These are phyloP conservation scores for Neoaliturus tenellus DNA, from an alignment of 2,888 invertebrate species.

Conservation along the genomic window DNA sequence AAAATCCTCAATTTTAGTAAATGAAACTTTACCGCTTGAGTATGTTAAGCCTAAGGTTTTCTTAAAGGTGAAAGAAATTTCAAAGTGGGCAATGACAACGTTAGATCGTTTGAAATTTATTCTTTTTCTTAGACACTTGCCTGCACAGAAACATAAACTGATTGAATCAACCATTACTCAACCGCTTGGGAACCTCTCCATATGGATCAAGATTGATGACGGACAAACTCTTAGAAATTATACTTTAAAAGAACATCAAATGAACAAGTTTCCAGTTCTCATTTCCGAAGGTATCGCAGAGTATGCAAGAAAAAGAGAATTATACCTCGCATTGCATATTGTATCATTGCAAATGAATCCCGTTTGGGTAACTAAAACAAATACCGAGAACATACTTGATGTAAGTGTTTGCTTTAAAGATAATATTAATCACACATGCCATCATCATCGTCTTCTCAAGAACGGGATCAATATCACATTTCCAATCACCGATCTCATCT, in stretches of 20 bases:
- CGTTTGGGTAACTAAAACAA: not conserved
- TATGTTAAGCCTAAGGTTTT: not conserved
- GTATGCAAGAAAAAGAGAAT: not conserved
- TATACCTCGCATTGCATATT: not conserved
- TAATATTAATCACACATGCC: not conserved
- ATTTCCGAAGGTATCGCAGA: not conserved
- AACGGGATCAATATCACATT: not conserved
- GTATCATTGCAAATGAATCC: not conserved
- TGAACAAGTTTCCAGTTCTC: not conserved
- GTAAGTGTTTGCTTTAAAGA: not conserved
- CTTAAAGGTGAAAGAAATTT: not conserved
- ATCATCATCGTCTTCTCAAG: not conserved
- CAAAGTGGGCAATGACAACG: not conserved
- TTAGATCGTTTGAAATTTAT: not conserved
- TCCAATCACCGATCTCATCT: not conserved
- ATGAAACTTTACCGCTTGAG: not conserved
- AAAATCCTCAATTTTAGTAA: not conserved
- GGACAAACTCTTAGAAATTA: not conserved
- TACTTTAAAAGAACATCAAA: not conserved
- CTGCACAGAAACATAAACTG: not conserved
- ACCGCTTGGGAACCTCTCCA: not conserved
- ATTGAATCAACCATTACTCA: not conserved
- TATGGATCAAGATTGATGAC: not conserved
- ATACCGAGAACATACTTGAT: not conserved
- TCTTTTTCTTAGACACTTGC: not conserved